Evolutionary conservation across 2,888 invertebrate species (phyloP).

Genomic region (Heliconius ethilla): DNA sequence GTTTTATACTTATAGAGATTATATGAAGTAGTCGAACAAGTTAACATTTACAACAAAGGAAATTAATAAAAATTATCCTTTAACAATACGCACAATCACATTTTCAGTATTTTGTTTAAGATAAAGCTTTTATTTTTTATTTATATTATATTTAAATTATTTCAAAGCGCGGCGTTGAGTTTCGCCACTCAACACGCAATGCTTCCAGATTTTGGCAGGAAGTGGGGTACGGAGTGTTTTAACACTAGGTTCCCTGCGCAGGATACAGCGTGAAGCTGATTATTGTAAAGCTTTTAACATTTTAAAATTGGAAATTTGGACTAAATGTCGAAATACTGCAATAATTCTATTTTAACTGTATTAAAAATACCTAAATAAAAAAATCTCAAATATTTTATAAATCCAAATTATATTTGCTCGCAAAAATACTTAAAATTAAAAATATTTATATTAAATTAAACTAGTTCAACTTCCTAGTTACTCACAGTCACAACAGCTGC

Average conservation of each 20-base stretch:
- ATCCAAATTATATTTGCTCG: not conserved
- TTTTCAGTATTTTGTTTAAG: not conserved
- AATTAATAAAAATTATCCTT: not conserved
- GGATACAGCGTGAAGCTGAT: too few species aligned
- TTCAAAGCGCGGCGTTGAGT: too few species aligned
- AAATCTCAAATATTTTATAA: not conserved
- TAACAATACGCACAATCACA: not conserved
- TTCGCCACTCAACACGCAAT: too few species aligned
- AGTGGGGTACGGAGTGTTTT: too few species aligned
- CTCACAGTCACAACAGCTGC: constrained; percentile 31
- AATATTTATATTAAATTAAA: not conserved
- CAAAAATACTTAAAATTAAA: not conserved
- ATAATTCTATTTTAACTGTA: too few species aligned
- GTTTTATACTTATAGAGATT: not conserved
- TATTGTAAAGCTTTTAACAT: too few species aligned
- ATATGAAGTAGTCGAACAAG: constrained; percentile 1
- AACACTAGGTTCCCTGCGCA: too few species aligned
- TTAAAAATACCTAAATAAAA: not conserved
- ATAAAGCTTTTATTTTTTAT: not conserved
- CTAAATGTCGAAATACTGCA: too few species aligned
- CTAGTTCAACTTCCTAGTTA: not conserved
- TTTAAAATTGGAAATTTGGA: too few species aligned
- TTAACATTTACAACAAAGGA: constrained; percentile 2
- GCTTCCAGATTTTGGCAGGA: too few species aligned
- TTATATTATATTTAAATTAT: too few species aligned